Base-by-base conservation (phyloP, 2,888 invertebrate genomes). In the Mactromeris polynyma region DNA sequence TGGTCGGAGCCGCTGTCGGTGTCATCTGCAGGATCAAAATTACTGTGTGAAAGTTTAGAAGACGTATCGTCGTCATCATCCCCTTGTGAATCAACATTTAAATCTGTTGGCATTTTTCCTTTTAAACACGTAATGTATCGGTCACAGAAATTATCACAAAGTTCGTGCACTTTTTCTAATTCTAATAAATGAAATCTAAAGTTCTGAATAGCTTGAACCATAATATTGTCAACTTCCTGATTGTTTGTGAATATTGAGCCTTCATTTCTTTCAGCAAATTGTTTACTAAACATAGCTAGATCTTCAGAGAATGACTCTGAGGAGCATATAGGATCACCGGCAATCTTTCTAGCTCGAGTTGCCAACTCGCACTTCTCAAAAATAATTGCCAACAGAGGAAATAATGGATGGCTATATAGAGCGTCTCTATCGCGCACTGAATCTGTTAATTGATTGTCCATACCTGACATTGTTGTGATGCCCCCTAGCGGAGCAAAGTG, bases 11-110 rank as follows among this genome's bases (percentile, higher is more conserved):
- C 88, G 85, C 92, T 92, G 88, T 92, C 92, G 26, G 91, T 91
- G 79, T 92, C 90, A 92, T 92, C 92, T 92, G 92, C 81, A 90
- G 92, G 90, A 92, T 92, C 92, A 92, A 92, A 92, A 92, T 90
- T 90, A 92, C 90, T 90, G 81, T 89, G 90, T 90, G 89, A 90
- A 89, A 92, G 83, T 88, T 90, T 90, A 89, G 89, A 90, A 80
- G 91, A 86, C 87, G 89, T 64, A 79, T 80, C 83, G 78, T 89
- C 91, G 82, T 91, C 90, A 78, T 91, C 92, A 83, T 90, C 91
- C 69, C 85, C 91, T 73, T 88, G 87, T 46, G 89, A 82, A 80
- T 91, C 90, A 78, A 93, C 90, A 81, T 90, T 91, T 80, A 93
- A 78, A 83, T 93, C 93, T 87, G 89, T 91, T 81, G 93, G 93